Evolutionary conservation across 2,888 invertebrate species (phyloP).

Genomic region (Azorinus chamasolen): DNA sequence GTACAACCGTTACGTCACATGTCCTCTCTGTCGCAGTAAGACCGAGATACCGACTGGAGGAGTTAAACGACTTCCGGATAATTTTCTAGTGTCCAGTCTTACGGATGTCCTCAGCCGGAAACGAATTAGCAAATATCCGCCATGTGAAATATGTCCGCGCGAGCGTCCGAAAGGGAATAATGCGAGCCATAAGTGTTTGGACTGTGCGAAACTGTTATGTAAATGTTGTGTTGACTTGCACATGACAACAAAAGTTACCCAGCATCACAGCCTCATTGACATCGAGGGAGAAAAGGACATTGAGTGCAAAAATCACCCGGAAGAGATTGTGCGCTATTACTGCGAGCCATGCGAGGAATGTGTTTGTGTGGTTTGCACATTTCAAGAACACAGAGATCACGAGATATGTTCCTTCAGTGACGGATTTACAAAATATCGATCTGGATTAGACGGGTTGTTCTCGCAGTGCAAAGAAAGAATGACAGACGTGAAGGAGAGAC

Average conservation of each 20-base stretch:
- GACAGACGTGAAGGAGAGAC: constrained; percentile 72
- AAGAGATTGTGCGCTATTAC: constrained; percentile 85
- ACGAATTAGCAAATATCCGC: constrained; percentile 72
- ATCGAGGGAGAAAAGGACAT: constrained; percentile 85
- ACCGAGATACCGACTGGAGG: constrained; percentile 85
- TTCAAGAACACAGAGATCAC: constrained; percentile 85
- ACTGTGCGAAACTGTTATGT: constrained; percentile 85
- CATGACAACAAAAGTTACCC: constrained; percentile 84
- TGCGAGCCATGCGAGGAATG: constrained; percentile 86
- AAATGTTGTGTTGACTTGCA: constrained; percentile 84
- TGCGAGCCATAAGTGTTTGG: constrained; percentile 85
- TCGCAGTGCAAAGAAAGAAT: constrained; percentile 75
- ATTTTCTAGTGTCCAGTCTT: constrained; percentile 84
- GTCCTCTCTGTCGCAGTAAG: constrained; percentile 85
- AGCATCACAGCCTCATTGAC: constrained; percentile 84
- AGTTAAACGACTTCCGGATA: constrained; percentile 84
- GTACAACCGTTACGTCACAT: constrained; percentile 82
- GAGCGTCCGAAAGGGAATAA: constrained; percentile 66
- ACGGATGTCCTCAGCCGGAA: constrained; percentile 80
- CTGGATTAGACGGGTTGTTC: constrained; percentile 73
- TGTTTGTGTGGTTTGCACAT: constrained; percentile 86
- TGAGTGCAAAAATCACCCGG: constrained; percentile 84
- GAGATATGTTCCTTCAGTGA: constrained; percentile 85
- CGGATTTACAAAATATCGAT: constrained; percentile 81
- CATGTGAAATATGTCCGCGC: constrained; percentile 82